phyloP scores from a whole-genome alignment of 2,797 vertebrate species.

The Myotis pilosus region DNA sequence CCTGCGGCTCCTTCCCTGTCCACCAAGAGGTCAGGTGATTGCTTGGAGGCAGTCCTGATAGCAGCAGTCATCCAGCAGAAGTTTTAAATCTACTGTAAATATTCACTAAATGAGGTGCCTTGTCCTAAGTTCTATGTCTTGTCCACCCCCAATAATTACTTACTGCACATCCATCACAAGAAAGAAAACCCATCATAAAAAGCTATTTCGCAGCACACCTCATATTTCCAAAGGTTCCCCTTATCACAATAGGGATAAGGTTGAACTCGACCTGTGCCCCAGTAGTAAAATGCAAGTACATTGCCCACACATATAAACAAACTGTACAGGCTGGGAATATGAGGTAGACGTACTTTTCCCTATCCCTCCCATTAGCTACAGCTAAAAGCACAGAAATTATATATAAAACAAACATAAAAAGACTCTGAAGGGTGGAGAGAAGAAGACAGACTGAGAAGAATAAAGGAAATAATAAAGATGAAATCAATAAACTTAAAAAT shows the following conservation, averaged over 20 bases:
- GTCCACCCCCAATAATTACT: neutral
- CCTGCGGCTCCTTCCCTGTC: neutral
- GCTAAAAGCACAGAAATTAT: neutral
- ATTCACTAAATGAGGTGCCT: neutral
- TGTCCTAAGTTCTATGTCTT: neutral
- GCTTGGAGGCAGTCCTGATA: neutral
- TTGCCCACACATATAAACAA: neutral
- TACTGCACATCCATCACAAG: neutral
- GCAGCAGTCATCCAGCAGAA: neutral
- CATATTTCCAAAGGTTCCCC: neutral
- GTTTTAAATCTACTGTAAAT: neutral
- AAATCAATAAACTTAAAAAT: neutral
- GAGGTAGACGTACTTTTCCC: neutral
- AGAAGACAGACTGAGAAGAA: neutral
- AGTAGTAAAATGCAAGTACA: neutral
- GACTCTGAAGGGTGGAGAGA: neutral
- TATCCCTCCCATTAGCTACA: neutral
- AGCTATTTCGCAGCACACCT: neutral
- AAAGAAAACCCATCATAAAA: neutral
- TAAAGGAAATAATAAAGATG: neutral
- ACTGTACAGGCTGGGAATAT: neutral
- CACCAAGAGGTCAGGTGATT: neutral
- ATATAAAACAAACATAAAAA: neutral
- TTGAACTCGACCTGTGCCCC: neutral
- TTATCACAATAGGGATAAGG: neutral